Conservation (phyloP, 2,113 vertebrate species). For the Hymenochirus boettgeri region DNA sequence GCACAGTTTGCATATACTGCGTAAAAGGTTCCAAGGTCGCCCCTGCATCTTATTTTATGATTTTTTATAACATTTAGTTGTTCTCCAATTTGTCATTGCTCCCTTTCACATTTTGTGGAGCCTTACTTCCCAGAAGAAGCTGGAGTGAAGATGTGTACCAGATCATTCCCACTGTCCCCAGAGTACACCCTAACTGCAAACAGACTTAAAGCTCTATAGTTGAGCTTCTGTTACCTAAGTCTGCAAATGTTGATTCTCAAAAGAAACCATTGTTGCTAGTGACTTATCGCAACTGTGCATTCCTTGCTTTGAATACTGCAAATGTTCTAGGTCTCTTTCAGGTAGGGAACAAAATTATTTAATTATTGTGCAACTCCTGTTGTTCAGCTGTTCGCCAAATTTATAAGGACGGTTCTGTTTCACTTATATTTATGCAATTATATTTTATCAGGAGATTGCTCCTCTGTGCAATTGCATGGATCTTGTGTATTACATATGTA, state of each 20-base stretch:
- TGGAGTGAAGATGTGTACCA: conserved; percentile 48
- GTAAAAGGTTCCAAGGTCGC: background rate
- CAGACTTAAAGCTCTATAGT: conserved; percentile 52
- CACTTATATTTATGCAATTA: no score
- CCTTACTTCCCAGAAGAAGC: conserved; percentile 52
- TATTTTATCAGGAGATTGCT: no score
- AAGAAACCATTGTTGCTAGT: conserved; percentile 52
- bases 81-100: conserved; percentile 35
- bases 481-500: no score
- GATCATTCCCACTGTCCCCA: conserved; percentile 52
- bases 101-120: conserved; percentile 53
- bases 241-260: conserved; percentile 46
- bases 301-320: conserved; percentile 28
- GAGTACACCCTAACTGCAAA: conserved; percentile 55
- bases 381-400: no score
- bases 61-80: conserved; percentile 34
- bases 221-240: conserved; percentile 51
- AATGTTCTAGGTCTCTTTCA: no score
- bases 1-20: background rate
- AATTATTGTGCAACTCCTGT: no score
- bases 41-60: conserved; percentile 7
- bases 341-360: no score
- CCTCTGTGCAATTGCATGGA: no score
- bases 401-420: no score
- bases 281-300: conserved; percentile 33